A percentile compares a stretch with the other conserved stretches of the same genome.
Conservation (phyloP, 2,797 vertebrate species). For the Hylomyscus alleni region DNA sequence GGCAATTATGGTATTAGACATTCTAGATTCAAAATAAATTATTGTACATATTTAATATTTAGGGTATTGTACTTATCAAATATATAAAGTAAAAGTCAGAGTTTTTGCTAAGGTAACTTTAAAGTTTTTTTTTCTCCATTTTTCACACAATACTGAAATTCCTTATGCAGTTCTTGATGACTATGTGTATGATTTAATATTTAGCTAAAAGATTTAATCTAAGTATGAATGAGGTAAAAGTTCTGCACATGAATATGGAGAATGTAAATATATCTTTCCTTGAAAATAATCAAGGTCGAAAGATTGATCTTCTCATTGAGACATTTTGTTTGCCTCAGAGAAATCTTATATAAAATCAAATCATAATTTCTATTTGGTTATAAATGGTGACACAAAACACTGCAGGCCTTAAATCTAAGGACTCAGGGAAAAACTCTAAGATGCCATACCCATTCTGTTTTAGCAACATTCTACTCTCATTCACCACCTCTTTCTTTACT, state of each 20-base stretch:
- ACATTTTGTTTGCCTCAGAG: conserved; percentile 58
- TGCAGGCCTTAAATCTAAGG: conserved; percentile 4
- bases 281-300: conserved; percentile 69
- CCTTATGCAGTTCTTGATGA: conserved; percentile 57
- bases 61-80: not conserved
- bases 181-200: conserved; percentile 71
- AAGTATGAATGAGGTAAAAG: conserved; percentile 37
- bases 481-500: not conserved
- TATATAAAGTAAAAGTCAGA: not conserved
- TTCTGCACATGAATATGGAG: conserved; percentile 58
- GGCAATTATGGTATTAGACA: not conserved
- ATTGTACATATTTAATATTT: not conserved
- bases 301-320: conserved; percentile 61
- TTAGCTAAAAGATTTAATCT: conserved; percentile 69
- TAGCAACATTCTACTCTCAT: not conserved
- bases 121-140: conserved; percentile 28
- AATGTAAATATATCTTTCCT: conserved; percentile 72
- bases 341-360: conserved; percentile 47
- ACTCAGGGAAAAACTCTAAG: not conserved
- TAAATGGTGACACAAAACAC: conserved; percentile 50
- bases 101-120: not conserved
- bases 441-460: not conserved
- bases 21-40: not conserved
- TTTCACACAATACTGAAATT: conserved; percentile 33
- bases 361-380: conserved; percentile 60